Evolutionary conservation across 2,113 vertebrate species (phyloP).

Genomic region (Nyctereutes procyonoides): DNA sequence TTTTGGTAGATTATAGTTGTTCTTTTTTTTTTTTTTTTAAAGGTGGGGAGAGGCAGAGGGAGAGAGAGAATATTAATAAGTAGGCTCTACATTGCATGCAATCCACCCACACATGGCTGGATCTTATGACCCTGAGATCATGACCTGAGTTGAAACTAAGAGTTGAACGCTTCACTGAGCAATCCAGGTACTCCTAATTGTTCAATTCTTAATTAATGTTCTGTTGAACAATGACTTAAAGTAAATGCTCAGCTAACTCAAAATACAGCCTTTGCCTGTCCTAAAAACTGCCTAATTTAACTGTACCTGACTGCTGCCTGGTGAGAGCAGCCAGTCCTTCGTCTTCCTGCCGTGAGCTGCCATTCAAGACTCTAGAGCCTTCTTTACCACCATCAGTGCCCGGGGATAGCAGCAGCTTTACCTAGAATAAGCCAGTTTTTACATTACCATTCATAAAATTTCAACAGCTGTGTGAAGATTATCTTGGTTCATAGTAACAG

Average conservation of each 20-base stretch:
- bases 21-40: too few species aligned
- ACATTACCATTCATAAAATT: neutral
- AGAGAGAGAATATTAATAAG: neutral
- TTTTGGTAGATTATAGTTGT: neutral
- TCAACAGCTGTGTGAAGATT: neutral
- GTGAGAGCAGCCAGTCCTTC: slow-evolving; percentile 70
- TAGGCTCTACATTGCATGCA: neutral
- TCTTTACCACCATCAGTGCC: slow-evolving; percentile 88
- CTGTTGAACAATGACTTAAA: neutral
- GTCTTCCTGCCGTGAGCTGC: slow-evolving; percentile 84
- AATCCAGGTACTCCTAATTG: neutral
- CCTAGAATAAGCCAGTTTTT: slow-evolving; percentile 80
- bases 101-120: neutral
- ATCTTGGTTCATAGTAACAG: neutral
- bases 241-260: neutral
- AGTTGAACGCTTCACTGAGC: neutral
- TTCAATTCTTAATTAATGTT: neutral
- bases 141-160: neutral
- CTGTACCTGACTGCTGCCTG: slow-evolving; percentile 87
- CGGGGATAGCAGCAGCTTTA: slow-evolving; percentile 88
- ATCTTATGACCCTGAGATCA: neutral
- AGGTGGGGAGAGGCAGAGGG: neutral
- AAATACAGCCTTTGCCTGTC: neutral
- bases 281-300: neutral
- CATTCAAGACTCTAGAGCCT: slow-evolving; percentile 80